Evolutionary conservation across 2,113 vertebrate genomes (phyloP), one percentile per base, ranked within the genome.

Genomic region (Cygnus buccinator): DNA sequence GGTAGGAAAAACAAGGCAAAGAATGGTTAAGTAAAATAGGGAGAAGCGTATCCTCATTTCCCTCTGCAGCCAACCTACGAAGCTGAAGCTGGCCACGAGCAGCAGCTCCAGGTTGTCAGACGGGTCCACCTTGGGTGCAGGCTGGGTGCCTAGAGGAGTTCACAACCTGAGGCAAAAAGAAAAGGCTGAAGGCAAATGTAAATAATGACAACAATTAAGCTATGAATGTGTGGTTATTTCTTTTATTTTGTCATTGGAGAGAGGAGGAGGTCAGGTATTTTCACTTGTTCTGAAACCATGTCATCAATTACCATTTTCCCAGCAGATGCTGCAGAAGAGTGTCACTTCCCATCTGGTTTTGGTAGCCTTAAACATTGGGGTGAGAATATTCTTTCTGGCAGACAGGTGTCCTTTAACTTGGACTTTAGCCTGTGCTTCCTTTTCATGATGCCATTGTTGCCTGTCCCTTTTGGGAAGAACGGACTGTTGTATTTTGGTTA

Each of bases 1-100:
- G 87, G 78, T 91, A 71, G 82, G 82, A 94, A 96, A 97, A 96
- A 97, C 94, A 95, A 87, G 71, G 78, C 82, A 59, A 66, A 94
- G 92, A 89, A 79, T 17, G 41, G 50, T 63, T 41, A 80, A 93
- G 71, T 79, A 43, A 94, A 95, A 85, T 73, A 76, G 75, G n/a
- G n/a, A 46, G 76, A 90, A 66, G 44, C 29, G 37, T 94, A 76
- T 87, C 81, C 94, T 95, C 25, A 1, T 71, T 91, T 73, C 54
- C 18, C 25, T 76, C 77, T 8, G 2, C 39, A 65, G 62, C 21
- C 15, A 37, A 1, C 3, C 57, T 28, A 28, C 74, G 44, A 41
- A 63, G 52, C 44, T 82, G 4, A 21, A 73, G 44, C 39, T 76
- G 50, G 29, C 50, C 74, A 28, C 2, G 2, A 26, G n/a, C 4